phyloP scores from a whole-genome alignment of 2,113 vertebrate species.

The Poecilia latipinna region DNA sequence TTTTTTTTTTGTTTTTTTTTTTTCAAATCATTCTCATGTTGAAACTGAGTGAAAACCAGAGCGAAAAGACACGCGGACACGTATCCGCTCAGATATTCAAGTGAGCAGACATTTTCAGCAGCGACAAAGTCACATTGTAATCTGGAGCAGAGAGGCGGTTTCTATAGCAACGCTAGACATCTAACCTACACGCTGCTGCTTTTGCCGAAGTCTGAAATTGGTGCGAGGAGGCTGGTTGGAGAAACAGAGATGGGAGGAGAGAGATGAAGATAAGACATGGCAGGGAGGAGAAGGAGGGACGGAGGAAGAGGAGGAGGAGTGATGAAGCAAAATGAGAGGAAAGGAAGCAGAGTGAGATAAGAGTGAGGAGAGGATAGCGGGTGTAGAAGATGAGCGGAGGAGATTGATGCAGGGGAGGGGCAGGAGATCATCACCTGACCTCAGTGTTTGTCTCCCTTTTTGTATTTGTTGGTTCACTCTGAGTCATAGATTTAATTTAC shows the following conservation, averaged over 20 bases:
- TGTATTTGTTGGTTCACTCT: conserved; percentile 69
- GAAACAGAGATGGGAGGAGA: conserved; percentile 51
- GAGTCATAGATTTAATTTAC: conserved; percentile 75
- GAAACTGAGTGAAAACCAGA: conserved; percentile 12
- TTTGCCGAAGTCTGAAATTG: conserved; percentile 75
- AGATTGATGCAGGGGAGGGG: conserved; percentile 63
- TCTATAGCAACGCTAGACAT: conserved; percentile 78
- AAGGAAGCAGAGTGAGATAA: conserved; percentile 63
- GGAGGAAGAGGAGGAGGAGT: conserved; percentile 52
- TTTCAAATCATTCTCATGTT: conserved; percentile 1
- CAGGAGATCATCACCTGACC: conserved; percentile 69
- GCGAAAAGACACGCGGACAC: conserved; percentile 35
- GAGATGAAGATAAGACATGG: conserved; percentile 73
- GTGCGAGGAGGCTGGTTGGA: conserved; percentile 59
- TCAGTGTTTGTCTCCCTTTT: conserved; percentile 70
- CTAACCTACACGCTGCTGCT: conserved; percentile 68
- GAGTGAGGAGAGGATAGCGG: conserved; percentile 20
- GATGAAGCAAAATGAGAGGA: conserved; percentile 48
- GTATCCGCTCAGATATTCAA: conserved; percentile 55
- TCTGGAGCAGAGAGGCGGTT: conserved; percentile 73
- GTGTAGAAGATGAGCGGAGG: conserved; percentile 42
- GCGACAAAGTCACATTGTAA: conserved; percentile 75
- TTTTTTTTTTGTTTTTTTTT: too few relatives aligned
- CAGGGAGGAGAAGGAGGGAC: conserved; percentile 12
- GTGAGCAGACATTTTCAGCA: conserved; percentile 45